A percentile compares a stretch with the other conserved stretches of the same genome.
Conservation (phyloP, 2,113 vertebrate species). For the Microtus richardsoni region DNA sequence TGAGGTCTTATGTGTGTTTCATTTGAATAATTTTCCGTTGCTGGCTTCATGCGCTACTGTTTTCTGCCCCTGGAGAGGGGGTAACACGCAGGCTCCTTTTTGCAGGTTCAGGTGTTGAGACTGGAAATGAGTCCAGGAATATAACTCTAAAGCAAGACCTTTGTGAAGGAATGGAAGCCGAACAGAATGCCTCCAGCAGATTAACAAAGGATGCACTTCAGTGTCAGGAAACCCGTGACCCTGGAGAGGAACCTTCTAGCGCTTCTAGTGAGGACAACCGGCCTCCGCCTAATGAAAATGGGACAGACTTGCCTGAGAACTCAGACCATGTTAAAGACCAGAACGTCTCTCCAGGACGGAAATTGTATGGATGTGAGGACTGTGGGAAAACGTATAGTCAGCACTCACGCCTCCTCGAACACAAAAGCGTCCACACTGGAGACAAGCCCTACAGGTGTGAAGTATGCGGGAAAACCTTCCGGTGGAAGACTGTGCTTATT, state of each 20-base stretch:
- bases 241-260: neutral
- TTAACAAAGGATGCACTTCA: neutral
- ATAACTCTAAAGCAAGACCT: conserved; percentile 25
- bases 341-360: conserved; percentile 1
- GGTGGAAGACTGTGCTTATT: conserved; percentile 74
- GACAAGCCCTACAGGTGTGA: conserved; percentile 72
- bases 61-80: neutral
- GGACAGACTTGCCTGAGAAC: neutral
- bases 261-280: neutral
- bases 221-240: neutral
- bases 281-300: neutral
- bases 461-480: conserved; percentile 80
- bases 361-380: conserved; percentile 16
- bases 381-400: conserved; percentile 50
- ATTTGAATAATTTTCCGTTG: neutral
- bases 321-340: neutral
- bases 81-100: neutral
- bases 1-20: neutral
- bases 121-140: conserved; percentile 43
- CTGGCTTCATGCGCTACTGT: neutral
- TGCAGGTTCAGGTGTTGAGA: conserved; percentile 59
- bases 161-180: conserved; percentile 28
- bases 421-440: conserved; percentile 52
- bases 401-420: neutral
- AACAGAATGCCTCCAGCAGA: neutral